phyloP scores from a whole-genome alignment of 2,888 invertebrate species.

The Hemistola chrysoprasaria region DNA sequence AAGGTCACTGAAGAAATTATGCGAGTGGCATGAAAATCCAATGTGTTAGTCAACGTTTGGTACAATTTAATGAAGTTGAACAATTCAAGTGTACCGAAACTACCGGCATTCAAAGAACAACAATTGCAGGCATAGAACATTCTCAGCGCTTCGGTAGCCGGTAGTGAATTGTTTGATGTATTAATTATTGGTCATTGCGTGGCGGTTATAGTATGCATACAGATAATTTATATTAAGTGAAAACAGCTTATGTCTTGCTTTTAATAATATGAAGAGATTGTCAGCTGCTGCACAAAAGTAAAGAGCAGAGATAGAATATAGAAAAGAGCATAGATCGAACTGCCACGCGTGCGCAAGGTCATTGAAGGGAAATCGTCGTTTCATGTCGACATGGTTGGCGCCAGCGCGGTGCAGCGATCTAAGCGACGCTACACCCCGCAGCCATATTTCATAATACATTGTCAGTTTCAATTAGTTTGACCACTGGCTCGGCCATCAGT shows the following conservation, averaged over 20 bases:
- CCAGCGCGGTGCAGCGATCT: conserved; percentile 39
- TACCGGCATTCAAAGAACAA: conserved; percentile 2
- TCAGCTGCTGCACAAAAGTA: no score
- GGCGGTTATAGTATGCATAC: no score
- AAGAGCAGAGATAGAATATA: no score
- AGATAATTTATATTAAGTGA: no score
- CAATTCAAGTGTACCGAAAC: not conserved
- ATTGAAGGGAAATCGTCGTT: conserved; percentile 74
- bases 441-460: conserved; percentile 60
- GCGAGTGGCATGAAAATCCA: conserved; percentile 60
- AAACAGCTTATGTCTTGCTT: no score
- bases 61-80: conserved; percentile 30
- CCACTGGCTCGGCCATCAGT: conserved; percentile 1
- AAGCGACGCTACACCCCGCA: conserved; percentile 60
- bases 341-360: conserved; percentile 69
- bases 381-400: conserved; percentile 62
- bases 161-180: conserved; percentile 33
- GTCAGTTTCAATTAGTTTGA: conserved; percentile 45
- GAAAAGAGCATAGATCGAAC: no score
- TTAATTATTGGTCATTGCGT: conserved; percentile 25
- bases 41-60: conserved; percentile 56
- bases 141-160: conserved; percentile 31
- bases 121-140: conserved; percentile 33
- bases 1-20: conserved; percentile 66
- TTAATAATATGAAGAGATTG: conserved; percentile 27